Evolutionary conservation across 2,888 invertebrate species (phyloP).

Genomic region (Micropterix aruncella): DNA sequence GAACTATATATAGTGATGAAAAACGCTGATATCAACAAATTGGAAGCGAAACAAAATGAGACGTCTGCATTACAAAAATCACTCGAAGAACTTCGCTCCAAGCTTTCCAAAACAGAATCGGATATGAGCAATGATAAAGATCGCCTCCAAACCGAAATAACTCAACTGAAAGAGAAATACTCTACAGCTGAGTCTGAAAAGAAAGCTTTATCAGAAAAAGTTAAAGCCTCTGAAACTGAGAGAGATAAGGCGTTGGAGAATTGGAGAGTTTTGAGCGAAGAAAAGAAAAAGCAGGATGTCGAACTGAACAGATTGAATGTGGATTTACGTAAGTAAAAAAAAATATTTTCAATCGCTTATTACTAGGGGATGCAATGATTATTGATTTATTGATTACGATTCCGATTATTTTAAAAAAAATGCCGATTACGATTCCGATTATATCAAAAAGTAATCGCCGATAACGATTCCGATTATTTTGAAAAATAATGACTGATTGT

Average conservation of each 20-base stretch:
- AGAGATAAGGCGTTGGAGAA: constrained; percentile 26
- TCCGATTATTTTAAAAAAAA: too few species aligned
- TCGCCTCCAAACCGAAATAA: constrained; percentile 32
- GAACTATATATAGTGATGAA: constrained; percentile 47
- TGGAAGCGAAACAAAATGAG: constrained; percentile 32
- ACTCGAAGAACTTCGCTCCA: constrained; percentile 38
- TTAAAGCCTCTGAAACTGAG: constrained; percentile 25
- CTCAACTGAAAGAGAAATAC: constrained; percentile 37
- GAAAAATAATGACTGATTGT: too few species aligned
- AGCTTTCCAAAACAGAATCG: constrained; percentile 32
- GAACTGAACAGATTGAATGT: constrained; percentile 42
- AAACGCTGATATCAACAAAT: constrained; percentile 36
- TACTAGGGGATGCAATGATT: too few species aligned
- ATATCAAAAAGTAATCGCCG: too few species aligned
- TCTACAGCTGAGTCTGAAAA: constrained; percentile 31
- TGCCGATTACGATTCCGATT: too few species aligned
- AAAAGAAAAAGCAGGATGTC: constrained; percentile 45
- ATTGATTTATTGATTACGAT: too few species aligned
- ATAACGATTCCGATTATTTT: too few species aligned
- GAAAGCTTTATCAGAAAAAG: constrained; percentile 22
- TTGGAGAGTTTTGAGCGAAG: constrained; percentile 44
- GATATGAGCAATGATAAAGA: constrained; percentile 39
- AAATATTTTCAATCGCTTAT: too few species aligned
- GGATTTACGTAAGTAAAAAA: constrained; percentile 40
- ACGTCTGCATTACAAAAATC: constrained; percentile 33